Conservation (phyloP, 2,797 vertebrate genomes). For the Tapera naevia region DNA sequence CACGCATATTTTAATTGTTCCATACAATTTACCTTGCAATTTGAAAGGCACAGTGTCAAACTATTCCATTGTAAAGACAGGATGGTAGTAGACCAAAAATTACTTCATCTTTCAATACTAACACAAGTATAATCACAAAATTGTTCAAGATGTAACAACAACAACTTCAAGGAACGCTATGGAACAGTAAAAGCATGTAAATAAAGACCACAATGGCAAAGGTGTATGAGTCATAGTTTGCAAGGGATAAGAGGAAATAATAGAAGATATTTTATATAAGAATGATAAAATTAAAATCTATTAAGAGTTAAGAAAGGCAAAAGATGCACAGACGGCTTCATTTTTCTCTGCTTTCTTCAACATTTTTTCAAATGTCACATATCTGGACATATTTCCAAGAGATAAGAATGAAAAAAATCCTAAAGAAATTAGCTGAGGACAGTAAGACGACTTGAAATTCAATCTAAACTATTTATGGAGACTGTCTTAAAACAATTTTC, state of each 20-base stretch:
- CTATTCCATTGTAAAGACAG: fast-evolving
- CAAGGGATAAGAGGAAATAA: not conserved
- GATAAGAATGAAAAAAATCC: not conserved
- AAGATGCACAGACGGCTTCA: not conserved
- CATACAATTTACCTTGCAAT: not conserved
- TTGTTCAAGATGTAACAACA: not conserved
- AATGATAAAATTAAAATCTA: not conserved
- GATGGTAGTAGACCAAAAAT: not conserved
- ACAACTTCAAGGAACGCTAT: not conserved
- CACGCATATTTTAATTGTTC: not conserved
- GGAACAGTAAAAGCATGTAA: not conserved
- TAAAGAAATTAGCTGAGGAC: not conserved
- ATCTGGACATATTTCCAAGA: not conserved
- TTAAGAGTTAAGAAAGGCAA: not conserved
- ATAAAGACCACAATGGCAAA: not conserved
- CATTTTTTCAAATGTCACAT: not conserved
- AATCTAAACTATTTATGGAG: not conserved
- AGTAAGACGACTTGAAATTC: not conserved
- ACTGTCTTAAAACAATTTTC: not conserved
- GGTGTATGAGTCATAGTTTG: not conserved
- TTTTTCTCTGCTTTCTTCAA: not conserved
- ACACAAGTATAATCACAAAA: not conserved
- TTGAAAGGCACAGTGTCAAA: not conserved
- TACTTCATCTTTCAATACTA: not conserved
- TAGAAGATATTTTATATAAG: not conserved